Percentiles rank a stretch among this genome's conserved stretches.
phyloP scores from a whole-genome alignment of 2,797 vertebrate species.

The Lacerta viridis region DNA sequence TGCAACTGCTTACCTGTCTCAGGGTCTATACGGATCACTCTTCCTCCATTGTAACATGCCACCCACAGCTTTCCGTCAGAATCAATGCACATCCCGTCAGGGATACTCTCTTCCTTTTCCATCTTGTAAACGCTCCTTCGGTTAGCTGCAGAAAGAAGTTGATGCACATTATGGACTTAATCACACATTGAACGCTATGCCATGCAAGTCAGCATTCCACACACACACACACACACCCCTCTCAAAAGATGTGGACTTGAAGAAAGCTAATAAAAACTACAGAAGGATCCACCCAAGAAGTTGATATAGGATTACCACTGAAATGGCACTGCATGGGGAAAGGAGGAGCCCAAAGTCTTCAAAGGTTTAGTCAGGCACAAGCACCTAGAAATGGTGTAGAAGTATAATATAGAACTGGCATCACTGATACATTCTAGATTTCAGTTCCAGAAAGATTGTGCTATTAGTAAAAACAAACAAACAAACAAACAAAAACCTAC shows the following conservation, averaged over 20 bases:
- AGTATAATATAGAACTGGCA: background rate
- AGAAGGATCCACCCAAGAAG: background rate
- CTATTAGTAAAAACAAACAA: background rate
- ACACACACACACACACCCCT: too few species aligned
- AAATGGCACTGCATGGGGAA: background rate
- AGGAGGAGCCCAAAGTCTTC: background rate
- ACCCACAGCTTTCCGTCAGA: conserved; percentile 91
- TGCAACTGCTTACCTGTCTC: conserved; percentile 83
- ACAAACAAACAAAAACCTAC: too few species aligned
- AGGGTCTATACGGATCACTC: conserved; percentile 91
- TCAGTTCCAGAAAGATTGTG: background rate
- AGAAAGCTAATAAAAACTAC: background rate
- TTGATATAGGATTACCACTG: background rate
- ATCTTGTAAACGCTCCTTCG: conserved; percentile 87
- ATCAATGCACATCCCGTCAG: conserved; percentile 94
- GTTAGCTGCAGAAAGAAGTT: conserved; percentile 82
- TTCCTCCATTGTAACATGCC: conserved; percentile 90
- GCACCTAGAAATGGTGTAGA: background rate
- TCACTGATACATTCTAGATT: background rate
- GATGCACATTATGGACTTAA: conserved; percentile 20
- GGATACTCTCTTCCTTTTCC: conserved; percentile 89
- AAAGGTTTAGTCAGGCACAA: background rate
- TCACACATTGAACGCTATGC: background rate
- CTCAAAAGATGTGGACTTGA: too few species aligned
- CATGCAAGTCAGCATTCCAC: background rate